Conservation (phyloP, 92 coral and sea anemone genomes). For the Zoanthus sociatus region DNA sequence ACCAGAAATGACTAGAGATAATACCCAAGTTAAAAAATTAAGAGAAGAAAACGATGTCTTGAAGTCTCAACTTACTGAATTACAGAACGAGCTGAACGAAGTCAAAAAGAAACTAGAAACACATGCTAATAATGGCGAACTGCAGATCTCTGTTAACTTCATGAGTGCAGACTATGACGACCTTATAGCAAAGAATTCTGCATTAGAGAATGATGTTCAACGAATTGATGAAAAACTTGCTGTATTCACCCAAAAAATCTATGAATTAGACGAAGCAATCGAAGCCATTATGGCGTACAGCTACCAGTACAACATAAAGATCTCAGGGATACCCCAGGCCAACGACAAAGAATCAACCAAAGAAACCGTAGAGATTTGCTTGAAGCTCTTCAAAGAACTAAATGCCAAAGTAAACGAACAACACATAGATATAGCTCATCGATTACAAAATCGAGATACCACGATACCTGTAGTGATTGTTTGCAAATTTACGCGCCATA, state of each 20-base stretch:
- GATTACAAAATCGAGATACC: slow-evolving; percentile 46
- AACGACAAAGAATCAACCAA: slow-evolving; percentile 44
- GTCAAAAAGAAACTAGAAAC: slow-evolving; percentile 2
- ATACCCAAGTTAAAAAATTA: too few relatives aligned
- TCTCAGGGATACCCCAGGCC: not conserved
- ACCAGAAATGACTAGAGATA: too few relatives aligned
- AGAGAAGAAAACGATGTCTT: slow-evolving; percentile 7
- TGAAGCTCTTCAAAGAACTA: slow-evolving; percentile 50
- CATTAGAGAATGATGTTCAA: slow-evolving; percentile 28
- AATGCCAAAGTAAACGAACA: not conserved
- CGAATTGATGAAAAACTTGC: slow-evolving; percentile 50
- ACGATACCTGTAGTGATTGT: slow-evolving; percentile 42
- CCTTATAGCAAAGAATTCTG: slow-evolving; percentile 27
- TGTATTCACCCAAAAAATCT: slow-evolving; percentile 35
- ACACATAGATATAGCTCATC: not conserved
- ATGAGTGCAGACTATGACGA: slow-evolving; percentile 34
- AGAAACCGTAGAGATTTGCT: slow-evolving; percentile 15
- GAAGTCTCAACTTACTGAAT: not conserved
- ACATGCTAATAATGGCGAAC: not conserved
- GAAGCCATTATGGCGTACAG: not conserved
- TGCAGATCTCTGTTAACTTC: not conserved
- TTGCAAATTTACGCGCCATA: slow-evolving; percentile 9
- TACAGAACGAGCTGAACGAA: slow-evolving; percentile 20
- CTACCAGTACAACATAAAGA: too few relatives aligned
- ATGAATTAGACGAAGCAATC: slow-evolving; percentile 58